phyloP scores from a whole-genome alignment of 2,888 invertebrate genomes.

The Hylaea fasciaria region DNA sequence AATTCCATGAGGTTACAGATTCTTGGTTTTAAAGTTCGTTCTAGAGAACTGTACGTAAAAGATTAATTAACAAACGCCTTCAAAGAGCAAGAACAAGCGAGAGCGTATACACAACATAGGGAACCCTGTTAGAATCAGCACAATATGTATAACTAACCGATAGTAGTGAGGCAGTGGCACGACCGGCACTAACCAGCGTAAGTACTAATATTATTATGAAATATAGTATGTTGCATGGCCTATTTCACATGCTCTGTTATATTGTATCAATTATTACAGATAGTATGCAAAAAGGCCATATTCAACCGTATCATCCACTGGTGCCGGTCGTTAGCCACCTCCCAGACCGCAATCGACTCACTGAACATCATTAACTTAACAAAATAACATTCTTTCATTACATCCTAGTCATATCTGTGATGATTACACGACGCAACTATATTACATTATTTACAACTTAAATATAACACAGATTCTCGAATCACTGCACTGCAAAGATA shows the following conservation, averaged over 20 bases:
- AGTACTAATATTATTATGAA: no score
- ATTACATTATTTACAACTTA: conserved; percentile 60
- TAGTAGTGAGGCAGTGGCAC: conserved; percentile 8
- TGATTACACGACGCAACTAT: conserved; percentile 51
- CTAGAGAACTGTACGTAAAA: conserved; percentile 12
- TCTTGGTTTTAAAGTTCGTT: conserved; percentile 23
- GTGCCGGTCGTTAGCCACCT: background rate
- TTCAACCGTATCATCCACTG: no score
- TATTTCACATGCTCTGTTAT: no score
- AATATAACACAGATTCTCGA: conserved; percentile 55
- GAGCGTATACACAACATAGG: conserved; percentile 25
- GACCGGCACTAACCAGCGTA: no score
- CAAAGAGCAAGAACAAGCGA: conserved; percentile 2
- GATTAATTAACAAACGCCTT: conserved; percentile 3
- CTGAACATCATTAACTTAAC: conserved; percentile 4
- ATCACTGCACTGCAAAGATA: conserved; percentile 55
- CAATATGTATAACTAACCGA: conserved; percentile 13
- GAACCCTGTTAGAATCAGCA: conserved; percentile 28
- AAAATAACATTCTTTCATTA: conserved; percentile 13
- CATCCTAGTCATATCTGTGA: conserved; percentile 53
- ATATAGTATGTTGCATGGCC: no score
- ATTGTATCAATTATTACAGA: no score
- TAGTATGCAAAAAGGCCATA: no score
- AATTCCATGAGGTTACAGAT: conserved; percentile 21
- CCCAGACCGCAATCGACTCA: conserved; percentile 3